Conservation (phyloP, 2,113 vertebrate species). For the Otolemur garnettii region DNA sequence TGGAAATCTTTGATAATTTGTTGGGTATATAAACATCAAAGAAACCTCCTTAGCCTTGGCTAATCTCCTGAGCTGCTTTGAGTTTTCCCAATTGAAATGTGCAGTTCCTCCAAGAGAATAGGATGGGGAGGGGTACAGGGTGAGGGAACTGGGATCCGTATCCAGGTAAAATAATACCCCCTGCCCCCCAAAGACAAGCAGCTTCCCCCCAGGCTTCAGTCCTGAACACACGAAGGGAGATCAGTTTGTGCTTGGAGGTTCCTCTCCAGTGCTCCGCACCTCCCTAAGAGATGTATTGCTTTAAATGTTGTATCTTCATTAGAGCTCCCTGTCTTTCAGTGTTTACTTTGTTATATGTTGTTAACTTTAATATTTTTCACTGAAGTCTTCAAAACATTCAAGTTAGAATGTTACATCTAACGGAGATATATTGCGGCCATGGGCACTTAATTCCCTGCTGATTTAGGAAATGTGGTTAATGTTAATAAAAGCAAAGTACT, state of each 20-base stretch:
- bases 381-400: neutral
- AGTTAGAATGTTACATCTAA: neutral
- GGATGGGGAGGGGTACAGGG: rapidly evolving
- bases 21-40: constrained; percentile 87
- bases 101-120: constrained; percentile 51
- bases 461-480: neutral
- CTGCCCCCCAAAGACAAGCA: neutral
- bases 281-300: neutral
- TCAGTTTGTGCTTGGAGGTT: neutral
- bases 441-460: neutral
- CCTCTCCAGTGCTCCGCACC: rapidly evolving
- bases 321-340: neutral
- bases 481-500: neutral
- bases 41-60: constrained; percentile 82
- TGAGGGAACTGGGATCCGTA: too few relatives aligned
- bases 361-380: neutral
- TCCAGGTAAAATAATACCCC: constrained; percentile 2
- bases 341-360: neutral
- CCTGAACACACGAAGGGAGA: neutral
- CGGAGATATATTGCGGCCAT: neutral
- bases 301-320: neutral
- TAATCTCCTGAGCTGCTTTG: constrained; percentile 84
- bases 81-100: constrained; percentile 76
- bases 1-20: constrained; percentile 88
- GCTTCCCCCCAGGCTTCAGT: neutral